These are phyloP conservation scores for Sthenelais limicola DNA, from an alignment of 2,888 invertebrate species.

Conservation along the genomic window DNA sequence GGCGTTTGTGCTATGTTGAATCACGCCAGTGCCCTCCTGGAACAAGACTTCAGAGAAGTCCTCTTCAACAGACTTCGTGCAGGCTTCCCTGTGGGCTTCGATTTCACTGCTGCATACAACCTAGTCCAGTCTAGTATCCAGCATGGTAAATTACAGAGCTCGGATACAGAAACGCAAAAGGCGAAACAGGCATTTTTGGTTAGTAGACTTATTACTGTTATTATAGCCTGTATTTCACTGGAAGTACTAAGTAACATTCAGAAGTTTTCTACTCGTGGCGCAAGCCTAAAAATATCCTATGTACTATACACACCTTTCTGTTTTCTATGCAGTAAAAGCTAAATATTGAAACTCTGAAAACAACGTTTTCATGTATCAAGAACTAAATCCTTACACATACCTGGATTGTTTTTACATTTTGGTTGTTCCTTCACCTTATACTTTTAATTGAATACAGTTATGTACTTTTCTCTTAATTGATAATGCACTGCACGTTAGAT, in stretches of 20 bases:
- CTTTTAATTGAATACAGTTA: no score
- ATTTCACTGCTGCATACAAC: slow-evolving; percentile 82
- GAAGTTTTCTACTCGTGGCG: not conserved
- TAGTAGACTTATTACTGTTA: slow-evolving; percentile 57
- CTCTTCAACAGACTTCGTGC: slow-evolving; percentile 82
- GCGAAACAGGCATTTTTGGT: slow-evolving; percentile 84
- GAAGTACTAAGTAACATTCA: not conserved
- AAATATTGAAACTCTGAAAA: no score
- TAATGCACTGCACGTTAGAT: no score
- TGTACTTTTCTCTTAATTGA: no score
- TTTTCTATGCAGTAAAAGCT: no score
- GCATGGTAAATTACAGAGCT: slow-evolving; percentile 83
- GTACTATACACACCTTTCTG: no score
- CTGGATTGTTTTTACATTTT: no score
- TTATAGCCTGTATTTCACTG: not conserved
- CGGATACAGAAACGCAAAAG: slow-evolving; percentile 79
- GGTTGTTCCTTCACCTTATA: no score
- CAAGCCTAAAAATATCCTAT: no score
- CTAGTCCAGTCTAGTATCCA: slow-evolving; percentile 85
- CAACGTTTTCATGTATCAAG: no score
- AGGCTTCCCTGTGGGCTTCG: slow-evolving; percentile 80
- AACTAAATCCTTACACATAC: no score
- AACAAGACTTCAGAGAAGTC: slow-evolving; percentile 85
- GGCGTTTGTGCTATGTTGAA: slow-evolving; percentile 97
- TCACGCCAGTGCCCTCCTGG: slow-evolving; percentile 89